Percentiles rank a stretch among this genome's conserved stretches.
Evolutionary conservation across 1,140 invertebrate species (phyloP).

Genomic region (Scaptomyza montana): DNA sequence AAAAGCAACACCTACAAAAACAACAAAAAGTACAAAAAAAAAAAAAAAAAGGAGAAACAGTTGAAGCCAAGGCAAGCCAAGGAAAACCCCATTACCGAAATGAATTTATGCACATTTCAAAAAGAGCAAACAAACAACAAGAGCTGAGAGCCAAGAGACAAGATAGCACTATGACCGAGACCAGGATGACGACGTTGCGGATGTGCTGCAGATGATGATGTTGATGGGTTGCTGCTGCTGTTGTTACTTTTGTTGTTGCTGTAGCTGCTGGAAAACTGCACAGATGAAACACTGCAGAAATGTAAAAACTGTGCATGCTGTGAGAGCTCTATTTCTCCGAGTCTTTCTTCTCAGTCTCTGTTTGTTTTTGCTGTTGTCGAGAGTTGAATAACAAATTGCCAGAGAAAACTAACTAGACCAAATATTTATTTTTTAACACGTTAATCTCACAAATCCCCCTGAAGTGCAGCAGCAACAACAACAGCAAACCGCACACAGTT

Average conservation of each 20-base stretch:
- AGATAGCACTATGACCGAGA: constrained; percentile 34
- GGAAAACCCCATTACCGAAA: constrained; percentile 77
- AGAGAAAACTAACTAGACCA: constrained; percentile 78
- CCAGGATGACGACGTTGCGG: constrained; percentile 50
- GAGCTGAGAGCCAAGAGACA: constrained; percentile 10
- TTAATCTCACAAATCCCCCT: constrained; percentile 78
- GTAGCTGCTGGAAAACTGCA: constrained; percentile 28
- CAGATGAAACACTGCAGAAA: constrained; percentile 53
- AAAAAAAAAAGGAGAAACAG: constrained; percentile 13
- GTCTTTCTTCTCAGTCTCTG: constrained; percentile 4
- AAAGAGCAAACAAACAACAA: constrained; percentile 68
- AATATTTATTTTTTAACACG: constrained; percentile 82
- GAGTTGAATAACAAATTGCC: constrained; percentile 70
- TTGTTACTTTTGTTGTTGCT: constrained; percentile 1
- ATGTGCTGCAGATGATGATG: constrained; percentile 49
- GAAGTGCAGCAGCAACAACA: constrained; percentile 61
- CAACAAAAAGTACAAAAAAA: not conserved
- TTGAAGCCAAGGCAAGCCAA: constrained; percentile 30
- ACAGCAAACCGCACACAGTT: constrained; percentile 67
- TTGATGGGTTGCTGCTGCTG: constrained; percentile 20
- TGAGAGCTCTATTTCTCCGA: not conserved
- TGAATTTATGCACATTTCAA: constrained; percentile 80
- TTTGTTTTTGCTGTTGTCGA: constrained; percentile 66
- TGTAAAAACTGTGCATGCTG: constrained; percentile 55
- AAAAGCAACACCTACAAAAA: constrained; percentile 53